Percentiles rank a stretch among this genome's conserved stretches.
Evolutionary conservation across 2,888 invertebrate species (phyloP).

Genomic region (Parascotia fuliginaria): DNA sequence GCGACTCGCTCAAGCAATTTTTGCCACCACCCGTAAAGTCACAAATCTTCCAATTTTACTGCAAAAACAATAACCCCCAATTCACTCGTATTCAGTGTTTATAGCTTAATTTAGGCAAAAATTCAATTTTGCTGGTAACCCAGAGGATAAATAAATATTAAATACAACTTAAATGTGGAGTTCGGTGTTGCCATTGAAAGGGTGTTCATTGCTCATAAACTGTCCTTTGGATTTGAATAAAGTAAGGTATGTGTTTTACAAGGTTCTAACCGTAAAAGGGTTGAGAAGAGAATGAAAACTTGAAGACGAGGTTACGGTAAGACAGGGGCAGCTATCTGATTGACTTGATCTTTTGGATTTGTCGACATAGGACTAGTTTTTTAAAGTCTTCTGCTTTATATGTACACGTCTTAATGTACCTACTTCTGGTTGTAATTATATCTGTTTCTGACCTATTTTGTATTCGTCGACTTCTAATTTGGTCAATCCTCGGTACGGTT

Average conservation of each 20-base stretch:
- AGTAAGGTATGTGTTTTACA: not conserved
- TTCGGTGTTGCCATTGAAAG: conserved; percentile 20
- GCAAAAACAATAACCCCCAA: conserved; percentile 40
- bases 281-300: not conserved
- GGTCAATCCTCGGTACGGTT: no score
- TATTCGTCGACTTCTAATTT: no score
- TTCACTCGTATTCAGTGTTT: conserved; percentile 34
- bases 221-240: conserved; percentile 17
- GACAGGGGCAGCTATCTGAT: not conserved
- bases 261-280: not conserved
- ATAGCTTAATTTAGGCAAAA: conserved; percentile 37
- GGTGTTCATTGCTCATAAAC: conserved; percentile 30
- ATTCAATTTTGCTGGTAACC: conserved; percentile 37
- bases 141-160: conserved; percentile 36
- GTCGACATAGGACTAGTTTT: no score
- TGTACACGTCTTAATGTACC: no score
- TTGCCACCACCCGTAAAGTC: not conserved
- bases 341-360: not conserved
- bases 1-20: not conserved
- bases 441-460: no score
- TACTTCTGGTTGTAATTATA: no score
- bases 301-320: no score
- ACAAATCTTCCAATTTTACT: conserved; percentile 21
- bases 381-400: no score
- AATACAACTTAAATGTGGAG: conserved; percentile 39